These are phyloP conservation scores for Steinernema scapterisci DNA, from an alignment of 2,888 invertebrate species.

Conservation along the genomic window DNA sequence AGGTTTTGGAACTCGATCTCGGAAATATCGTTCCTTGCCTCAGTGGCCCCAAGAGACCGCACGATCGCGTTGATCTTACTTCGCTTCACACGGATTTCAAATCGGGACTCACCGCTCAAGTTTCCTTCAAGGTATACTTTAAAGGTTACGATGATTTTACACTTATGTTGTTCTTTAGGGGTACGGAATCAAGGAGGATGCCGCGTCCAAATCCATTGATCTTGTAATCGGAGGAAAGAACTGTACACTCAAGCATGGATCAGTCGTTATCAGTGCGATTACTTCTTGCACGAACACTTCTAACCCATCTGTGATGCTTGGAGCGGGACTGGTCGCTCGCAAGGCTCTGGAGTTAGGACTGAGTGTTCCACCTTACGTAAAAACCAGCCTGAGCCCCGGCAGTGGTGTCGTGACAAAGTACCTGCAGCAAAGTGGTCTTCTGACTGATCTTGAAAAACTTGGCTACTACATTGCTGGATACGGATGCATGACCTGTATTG, in stretches of 20 bases:
- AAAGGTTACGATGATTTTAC: neutral
- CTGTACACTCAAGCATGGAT: constrained; percentile 71
- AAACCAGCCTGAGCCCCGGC: constrained; percentile 94
- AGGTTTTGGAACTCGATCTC: constrained; percentile 79
- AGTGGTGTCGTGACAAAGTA: constrained; percentile 92
- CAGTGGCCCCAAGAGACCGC: constrained; percentile 94
- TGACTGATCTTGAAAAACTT: constrained; percentile 74
- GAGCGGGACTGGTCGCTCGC: constrained; percentile 76
- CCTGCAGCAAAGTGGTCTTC: constrained; percentile 85
- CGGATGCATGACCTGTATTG: constrained; percentile 99
- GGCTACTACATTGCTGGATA: constrained; percentile 93
- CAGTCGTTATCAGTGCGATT: constrained; percentile 94
- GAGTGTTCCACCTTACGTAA: constrained; percentile 86
- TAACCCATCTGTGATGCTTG: constrained; percentile 96
- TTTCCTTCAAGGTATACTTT: constrained; percentile 70
- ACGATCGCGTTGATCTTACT: constrained; percentile 80
- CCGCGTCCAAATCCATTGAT: constrained; percentile 48
- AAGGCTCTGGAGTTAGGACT: constrained; percentile 81
- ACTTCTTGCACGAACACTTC: constrained; percentile 98
- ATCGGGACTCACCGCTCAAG: constrained; percentile 83
- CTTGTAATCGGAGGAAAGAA: constrained; percentile 43
- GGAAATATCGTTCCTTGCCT: constrained; percentile 88
- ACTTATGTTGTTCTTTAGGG: constrained; percentile 46
- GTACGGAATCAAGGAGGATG: constrained; percentile 60
- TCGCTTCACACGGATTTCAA: constrained; percentile 89